These are phyloP conservation scores for Illadopsis cleaveri DNA, from an alignment of 2,113 vertebrate genomes.

Conservation along the genomic window DNA sequence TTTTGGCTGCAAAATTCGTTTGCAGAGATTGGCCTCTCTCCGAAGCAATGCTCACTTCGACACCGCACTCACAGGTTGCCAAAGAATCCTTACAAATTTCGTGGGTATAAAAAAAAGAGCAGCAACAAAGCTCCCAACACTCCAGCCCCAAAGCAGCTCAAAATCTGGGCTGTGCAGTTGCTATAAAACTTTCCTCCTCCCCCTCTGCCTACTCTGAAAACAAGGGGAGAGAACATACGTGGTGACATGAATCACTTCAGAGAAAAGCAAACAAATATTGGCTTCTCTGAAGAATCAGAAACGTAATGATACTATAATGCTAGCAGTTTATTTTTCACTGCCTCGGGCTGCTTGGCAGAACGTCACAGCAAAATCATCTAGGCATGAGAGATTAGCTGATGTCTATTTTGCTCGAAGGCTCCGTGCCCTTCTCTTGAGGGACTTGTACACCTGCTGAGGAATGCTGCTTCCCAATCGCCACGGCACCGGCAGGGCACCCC, in stretches of 20 bases:
- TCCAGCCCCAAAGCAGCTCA: background rate
- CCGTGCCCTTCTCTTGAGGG: background rate
- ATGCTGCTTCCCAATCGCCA: background rate
- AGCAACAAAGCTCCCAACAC: background rate
- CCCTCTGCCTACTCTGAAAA: background rate
- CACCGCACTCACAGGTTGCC: fast-evolving
- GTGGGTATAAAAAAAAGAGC: background rate
- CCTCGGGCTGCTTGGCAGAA: conserved; percentile 59
- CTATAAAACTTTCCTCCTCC: background rate
- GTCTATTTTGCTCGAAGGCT: conserved; percentile 42
- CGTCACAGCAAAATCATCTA: conserved; percentile 49
- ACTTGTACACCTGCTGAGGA: conserved; percentile 48
- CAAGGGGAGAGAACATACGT: background rate
- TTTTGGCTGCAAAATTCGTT: background rate
- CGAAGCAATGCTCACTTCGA: background rate
- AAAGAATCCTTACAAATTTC: background rate
- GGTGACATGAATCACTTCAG: conserved; percentile 58
- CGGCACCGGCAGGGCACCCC: background rate
- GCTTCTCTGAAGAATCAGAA: conserved; percentile 62
- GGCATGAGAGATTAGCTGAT: conserved; percentile 54
- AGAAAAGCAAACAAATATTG: conserved; percentile 68
- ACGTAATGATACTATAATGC: conserved; percentile 57
- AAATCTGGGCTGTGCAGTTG: background rate
- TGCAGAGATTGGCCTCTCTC: background rate
- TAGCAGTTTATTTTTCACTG: conserved; percentile 62